Conservation (phyloP, 2,113 vertebrate genomes). For the Gila orcuttii region DNA sequence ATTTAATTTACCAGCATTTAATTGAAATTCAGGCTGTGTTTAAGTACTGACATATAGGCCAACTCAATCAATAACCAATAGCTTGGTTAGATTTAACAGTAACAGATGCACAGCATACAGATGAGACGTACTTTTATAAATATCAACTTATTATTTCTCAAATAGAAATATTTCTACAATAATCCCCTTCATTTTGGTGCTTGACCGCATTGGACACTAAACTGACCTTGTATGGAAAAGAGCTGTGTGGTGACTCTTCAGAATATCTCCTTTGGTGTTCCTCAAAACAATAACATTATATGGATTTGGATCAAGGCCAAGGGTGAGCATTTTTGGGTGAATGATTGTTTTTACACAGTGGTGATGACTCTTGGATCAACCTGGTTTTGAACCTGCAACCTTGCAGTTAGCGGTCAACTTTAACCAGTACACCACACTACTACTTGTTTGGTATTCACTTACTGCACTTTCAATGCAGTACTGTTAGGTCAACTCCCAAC, state of each 20-base stretch:
- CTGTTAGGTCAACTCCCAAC: not conserved
- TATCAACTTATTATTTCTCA: not conserved
- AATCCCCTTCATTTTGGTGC: not conserved
- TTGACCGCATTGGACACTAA: not conserved
- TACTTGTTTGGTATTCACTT: not conserved
- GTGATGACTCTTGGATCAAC: not conserved
- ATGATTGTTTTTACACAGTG: not conserved
- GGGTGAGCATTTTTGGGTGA: not conserved
- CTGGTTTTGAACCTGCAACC: not conserved
- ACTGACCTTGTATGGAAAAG: not conserved
- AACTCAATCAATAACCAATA: not conserved
- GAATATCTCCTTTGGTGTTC: not conserved
- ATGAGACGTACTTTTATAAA: not conserved
- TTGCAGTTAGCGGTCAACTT: not conserved
- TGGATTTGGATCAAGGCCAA: not conserved
- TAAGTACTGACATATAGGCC: not conserved
- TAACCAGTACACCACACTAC: not conserved
- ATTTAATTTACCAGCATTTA: no score
- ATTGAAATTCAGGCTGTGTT: not conserved
- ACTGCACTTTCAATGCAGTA: not conserved
- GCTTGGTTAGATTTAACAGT: no score
- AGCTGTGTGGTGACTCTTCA: not conserved
- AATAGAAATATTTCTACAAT: not conserved
- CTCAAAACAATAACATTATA: not conserved
- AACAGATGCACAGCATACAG: not conserved